Base-by-base conservation (phyloP, 1,140 invertebrate genomes). In the Drosophila baimaii region DNA sequence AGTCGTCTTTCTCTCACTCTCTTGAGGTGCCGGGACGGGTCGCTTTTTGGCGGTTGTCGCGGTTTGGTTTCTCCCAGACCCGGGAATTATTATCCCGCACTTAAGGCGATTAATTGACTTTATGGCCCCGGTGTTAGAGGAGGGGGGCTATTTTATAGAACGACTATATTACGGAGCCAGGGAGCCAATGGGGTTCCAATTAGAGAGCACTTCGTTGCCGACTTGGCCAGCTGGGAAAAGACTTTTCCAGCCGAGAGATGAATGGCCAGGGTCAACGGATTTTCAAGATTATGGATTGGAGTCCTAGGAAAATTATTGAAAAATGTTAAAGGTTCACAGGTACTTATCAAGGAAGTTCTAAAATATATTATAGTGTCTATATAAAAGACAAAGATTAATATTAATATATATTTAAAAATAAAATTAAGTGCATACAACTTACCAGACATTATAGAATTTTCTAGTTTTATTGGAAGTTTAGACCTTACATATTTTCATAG, bases 41-140 rank as follows among this genome's bases (percentile, higher is more conserved):
- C 79, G 77, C 76, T 79, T 88, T 76, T 83, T 89, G 84, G 84
- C 84, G 84, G 84, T 89, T 89, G 85, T 89, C 80, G 84, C 84
- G 84, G 84, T 88, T 89, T 79, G 84, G 84, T 89, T 89, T 79
- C 71, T 72, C 77, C 58, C 31, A 62, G 59, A 61, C 41, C 76
- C 51, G 19, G 49, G 77, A 83, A 71, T 89, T 88, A 88, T 89
- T 75, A 66, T 82, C 72, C 47, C 58, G 78, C 83, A 81, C 82
- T 90, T 90, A 77, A 64, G 56, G 71, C 81, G 82, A 90, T 91
- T 91, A 91, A 91, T 91, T 90, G 90, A 91, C 90, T 86, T 76
- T 69, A 47, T 58, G 72, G 52, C 65, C 79, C 65, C 76, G 17
- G 65, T 23, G 8, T 21, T n/a, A 35, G 37, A 19, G 35, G 23